Evolutionary conservation across 2,113 vertebrate genomes (phyloP).

Genomic region (Cichladusa arquata): DNA sequence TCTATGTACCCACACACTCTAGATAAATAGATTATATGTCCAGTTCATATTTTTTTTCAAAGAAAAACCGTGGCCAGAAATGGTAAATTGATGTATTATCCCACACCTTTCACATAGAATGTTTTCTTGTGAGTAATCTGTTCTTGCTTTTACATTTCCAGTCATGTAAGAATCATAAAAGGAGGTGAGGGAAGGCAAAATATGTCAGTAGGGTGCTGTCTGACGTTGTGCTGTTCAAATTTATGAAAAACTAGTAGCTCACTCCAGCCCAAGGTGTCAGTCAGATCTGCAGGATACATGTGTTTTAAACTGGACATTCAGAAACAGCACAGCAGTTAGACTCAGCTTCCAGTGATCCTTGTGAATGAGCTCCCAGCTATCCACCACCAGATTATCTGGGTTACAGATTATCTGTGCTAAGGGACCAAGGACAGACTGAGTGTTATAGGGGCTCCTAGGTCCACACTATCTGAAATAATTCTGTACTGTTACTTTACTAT

Average conservation of each 20-base stretch:
- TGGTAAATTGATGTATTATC: constrained; percentile 25
- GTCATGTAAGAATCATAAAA: not conserved
- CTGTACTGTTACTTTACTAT: not conserved
- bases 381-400: not conserved
- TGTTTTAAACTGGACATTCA: constrained; percentile 44
- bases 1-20: not conserved
- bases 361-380: not conserved
- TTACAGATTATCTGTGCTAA: not conserved
- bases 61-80: constrained; percentile 38
- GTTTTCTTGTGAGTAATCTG: constrained; percentile 46
- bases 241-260: constrained; percentile 33
- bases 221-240: constrained; percentile 22
- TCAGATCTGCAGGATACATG: constrained; percentile 21
- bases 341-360: not conserved
- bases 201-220: not conserved
- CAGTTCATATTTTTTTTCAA: constrained; percentile 20
- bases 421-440: not conserved
- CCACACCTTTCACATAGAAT: constrained; percentile 12
- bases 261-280: constrained; percentile 9
- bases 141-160: constrained; percentile 54
- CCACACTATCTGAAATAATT: not conserved
- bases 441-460: not conserved
- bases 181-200: not conserved
- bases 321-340: not conserved
- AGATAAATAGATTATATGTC: not conserved